Conservation (phyloP, 2,113 vertebrate genomes). For the Sitta europaea region DNA sequence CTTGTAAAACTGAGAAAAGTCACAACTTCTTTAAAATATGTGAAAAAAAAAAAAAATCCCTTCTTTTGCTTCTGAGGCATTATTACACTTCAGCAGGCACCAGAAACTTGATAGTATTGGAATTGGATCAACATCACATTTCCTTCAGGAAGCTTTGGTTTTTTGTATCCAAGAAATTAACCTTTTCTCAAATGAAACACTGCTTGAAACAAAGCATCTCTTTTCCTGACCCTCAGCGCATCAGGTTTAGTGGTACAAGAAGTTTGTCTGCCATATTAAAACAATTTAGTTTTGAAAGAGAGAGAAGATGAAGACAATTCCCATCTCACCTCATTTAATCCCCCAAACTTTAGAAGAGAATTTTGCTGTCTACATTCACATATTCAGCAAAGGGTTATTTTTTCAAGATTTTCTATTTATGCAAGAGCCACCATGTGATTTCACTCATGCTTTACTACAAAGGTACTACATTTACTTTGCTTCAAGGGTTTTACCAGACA, state of each 20-base stretch:
- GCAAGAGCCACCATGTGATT: neutral
- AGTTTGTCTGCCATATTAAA: neutral
- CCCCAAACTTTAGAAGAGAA: neutral
- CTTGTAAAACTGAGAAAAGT: conserved; percentile 30
- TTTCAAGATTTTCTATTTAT: neutral
- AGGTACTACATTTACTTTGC: neutral
- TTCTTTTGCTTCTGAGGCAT: conserved; percentile 12
- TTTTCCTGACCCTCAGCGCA: neutral
- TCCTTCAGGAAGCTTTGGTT: neutral
- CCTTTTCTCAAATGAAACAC: neutral
- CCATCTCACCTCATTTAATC: neutral
- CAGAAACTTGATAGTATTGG: conserved; percentile 14
- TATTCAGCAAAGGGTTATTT: neutral
- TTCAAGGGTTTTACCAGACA: neutral
- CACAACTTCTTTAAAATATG: conserved; percentile 10
- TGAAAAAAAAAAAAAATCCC: neutral
- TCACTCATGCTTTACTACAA: neutral
- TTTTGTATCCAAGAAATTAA: conserved; percentile 25
- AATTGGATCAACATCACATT: conserved; percentile 32
- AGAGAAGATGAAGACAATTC: neutral
- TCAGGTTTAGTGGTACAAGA: neutral
- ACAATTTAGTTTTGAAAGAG: neutral
- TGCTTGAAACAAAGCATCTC: conserved; percentile 8
- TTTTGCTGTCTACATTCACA: neutral
- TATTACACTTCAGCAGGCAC: neutral